Base-by-base conservation (phyloP, 2,888 invertebrate species). In the Deilephila elpenor region DNA sequence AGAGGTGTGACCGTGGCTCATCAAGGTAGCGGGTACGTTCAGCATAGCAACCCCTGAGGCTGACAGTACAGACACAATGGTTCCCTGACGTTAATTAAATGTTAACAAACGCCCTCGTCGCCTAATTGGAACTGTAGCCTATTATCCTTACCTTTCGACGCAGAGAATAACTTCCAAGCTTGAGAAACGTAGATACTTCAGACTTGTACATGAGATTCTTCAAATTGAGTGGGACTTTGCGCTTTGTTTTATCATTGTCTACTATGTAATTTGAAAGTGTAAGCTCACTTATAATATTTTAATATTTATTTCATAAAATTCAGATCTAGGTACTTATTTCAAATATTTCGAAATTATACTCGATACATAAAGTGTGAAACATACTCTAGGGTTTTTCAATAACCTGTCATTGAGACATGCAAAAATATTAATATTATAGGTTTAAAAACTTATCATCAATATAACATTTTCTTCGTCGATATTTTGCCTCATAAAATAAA, bases 111-210 rank as follows among this genome's bases (percentile, higher is more conserved):
- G 93, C 93, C 92, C 93, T 94, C 89, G 91, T 90, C 92, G 92
- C 89, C 93, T 94, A 94, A 94, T 94, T 94, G 94, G 94, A 92
- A 93, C 93, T 93, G 94, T 93, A 93, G 93, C 93, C 93, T 93
- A 91, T 94, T 94, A 94, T 93, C 93, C 93, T 93, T 93, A 90
- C 92, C 91, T 93, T 91, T 89, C 89, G 87, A 89, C 89, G 86
- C 85, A 82, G 83, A 92, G 92, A 91, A 90, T 89, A 90, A 90
- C 90, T 91, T 88, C 88, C 88, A 88, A 89, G 88, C 89, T 89
- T 80, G 84, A 91, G 90, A 86, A 87, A 86, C 83, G 83, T 86
- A 67, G 51, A 67, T 67, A 88, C 92, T 93, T 89, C 86, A 91
- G 84, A 89, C 86, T 89, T 90, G 89, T 88, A 88, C 85, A 83